Base-by-base conservation (phyloP, 2,888 invertebrate genomes). In the Xestoiulus laeticollis region DNA sequence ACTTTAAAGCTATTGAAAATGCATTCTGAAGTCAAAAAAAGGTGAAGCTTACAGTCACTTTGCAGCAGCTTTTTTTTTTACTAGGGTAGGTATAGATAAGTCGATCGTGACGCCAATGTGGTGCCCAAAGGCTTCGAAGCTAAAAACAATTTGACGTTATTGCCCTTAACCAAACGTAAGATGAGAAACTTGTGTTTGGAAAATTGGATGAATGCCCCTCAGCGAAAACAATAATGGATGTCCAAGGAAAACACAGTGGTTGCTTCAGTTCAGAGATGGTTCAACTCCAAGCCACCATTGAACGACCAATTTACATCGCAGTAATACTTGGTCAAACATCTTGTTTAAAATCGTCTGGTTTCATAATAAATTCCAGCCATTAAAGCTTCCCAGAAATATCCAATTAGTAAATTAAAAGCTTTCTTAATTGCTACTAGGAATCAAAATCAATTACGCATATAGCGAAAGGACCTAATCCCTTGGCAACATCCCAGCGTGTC, bases 141-240 rank as follows among this genome's bases (percentile, higher is more conserved):
- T 22, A 22, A 59, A 59, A 59, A 59, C 59, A 22, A 59, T 59
- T n/a, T 22, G 6, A 59, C 22, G 22, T 59, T 59, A 59, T 59
- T 22, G 59, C 22, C n/a, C 5, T n/a, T 59, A 22, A 22, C 59
- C 59, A 59, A 59, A 22, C n/a, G 22, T 22, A 22, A 59, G 59
- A 59, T 59, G 59, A n/a, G 59, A 59, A 59, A 59, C 59, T 22
- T 59, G 59, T 59, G 59, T 59, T 59, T 59, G 59, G 22, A 59
- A 59, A 59, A 59, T 59, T 59, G 22, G 59, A 59, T 22, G 22
- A 4, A 59, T 59, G 59, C 59, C 59, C 59, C 59, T 59, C 8
- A 59, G 59, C 59, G 22, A 22, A 22, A n/a, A 22, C 59, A 59
- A 59, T 22, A 22, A n/a, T 59, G 59, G 1, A 22, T n/a, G 59